Evolutionary conservation across 2,888 invertebrate species (phyloP).

Genomic region (Pollenia labialis): DNA sequence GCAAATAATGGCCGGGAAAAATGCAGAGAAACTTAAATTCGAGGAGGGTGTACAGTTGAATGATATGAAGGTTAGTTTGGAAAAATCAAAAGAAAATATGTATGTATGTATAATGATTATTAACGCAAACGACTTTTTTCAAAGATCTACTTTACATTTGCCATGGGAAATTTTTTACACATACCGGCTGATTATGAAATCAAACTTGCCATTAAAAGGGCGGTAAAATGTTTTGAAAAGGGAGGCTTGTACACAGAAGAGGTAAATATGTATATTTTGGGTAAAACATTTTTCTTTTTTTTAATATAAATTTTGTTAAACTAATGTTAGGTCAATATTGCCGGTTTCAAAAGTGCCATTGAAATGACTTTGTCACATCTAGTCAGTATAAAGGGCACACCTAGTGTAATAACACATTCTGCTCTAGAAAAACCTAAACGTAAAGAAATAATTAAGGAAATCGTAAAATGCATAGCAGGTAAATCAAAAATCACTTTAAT

Average conservation of each 20-base stretch:
- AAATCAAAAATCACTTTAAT: constrained; percentile 80
- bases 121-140: neutral
- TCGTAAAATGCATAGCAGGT: constrained; percentile 77
- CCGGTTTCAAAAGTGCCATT: constrained; percentile 73
- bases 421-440: constrained; percentile 73
- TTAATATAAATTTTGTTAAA: constrained; percentile 34
- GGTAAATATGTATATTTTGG: constrained; percentile 66
- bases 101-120: too few relatives aligned
- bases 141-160: constrained; percentile 79
- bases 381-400: constrained; percentile 76
- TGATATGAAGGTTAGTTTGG: constrained; percentile 84
- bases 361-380: constrained; percentile 61
- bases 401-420: constrained; percentile 79
- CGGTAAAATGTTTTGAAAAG: constrained; percentile 79
- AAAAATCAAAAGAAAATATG: too few relatives aligned
- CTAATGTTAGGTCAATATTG: constrained; percentile 74
- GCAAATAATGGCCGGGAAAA: constrained; percentile 86
- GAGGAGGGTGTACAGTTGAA: constrained; percentile 85
- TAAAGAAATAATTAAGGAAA: constrained; percentile 74
- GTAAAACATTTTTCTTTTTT: neutral
- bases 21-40: constrained; percentile 83
- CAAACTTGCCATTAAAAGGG: constrained; percentile 77
- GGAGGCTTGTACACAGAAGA: constrained; percentile 76
- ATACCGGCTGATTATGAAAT: constrained; percentile 78
- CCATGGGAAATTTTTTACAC: constrained; percentile 77